A percentile compares a stretch with the other conserved stretches of the same genome.
These are phyloP conservation scores for Lichenostomus cassidix DNA, from an alignment of 2,113 vertebrate genomes.

Conservation along the genomic window DNA sequence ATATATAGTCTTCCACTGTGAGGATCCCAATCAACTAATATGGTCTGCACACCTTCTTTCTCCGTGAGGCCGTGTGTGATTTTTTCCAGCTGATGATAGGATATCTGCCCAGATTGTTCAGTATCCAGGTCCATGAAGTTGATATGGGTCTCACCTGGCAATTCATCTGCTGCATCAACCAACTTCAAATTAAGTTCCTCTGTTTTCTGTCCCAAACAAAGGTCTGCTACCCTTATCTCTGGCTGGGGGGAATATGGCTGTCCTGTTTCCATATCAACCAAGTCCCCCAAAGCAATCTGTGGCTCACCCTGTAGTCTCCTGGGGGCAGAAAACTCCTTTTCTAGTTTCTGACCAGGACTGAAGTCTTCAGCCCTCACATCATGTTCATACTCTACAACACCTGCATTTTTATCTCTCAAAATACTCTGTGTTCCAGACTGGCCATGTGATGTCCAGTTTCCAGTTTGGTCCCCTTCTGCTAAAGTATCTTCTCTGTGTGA, in stretches of 20 bases:
- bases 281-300: background rate
- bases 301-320: background rate
- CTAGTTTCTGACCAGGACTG: background rate
- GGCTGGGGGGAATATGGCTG: background rate
- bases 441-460: background rate
- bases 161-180: background rate
- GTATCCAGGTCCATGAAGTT: background rate
- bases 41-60: background rate
- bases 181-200: background rate
- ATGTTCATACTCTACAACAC: constrained; percentile 51
- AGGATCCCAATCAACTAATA: constrained; percentile 76
- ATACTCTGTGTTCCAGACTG: background rate
- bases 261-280: background rate
- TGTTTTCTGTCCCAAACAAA: background rate
- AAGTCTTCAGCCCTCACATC: constrained; percentile 41
- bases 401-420: background rate
- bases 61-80: background rate
- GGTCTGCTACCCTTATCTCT: background rate
- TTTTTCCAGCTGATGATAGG: constrained; percentile 3
- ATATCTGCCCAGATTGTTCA: background rate
- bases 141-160: background rate
- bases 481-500: background rate
- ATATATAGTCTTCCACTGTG: constrained; percentile 65
- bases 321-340: background rate
- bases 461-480: background rate